Base-by-base conservation (phyloP, 2,113 vertebrate genomes). In the Irena cyanogastra region DNA sequence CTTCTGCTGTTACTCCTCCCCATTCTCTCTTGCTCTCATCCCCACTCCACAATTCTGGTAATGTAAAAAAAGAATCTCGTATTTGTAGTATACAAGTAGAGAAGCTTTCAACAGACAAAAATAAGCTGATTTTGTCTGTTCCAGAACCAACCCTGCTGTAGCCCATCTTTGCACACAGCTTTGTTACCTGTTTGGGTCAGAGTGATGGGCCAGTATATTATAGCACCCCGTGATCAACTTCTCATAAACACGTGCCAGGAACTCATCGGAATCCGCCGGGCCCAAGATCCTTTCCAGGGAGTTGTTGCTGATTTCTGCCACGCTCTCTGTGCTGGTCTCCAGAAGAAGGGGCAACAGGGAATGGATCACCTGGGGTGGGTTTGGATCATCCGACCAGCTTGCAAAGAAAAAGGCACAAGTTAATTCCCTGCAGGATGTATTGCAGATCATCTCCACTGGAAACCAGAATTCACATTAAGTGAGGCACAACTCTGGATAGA, bases 251-350 rank as follows among this genome's bases (percentile, higher is more conserved):
- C 98, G 99, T 11, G 99, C 98, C 56, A 99, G 97, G 97, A 99
- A 99, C 84, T 99, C 98, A 23, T 99, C 99, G 0, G 99, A 99
- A 86, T 99, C 99, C 0, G 99, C 98, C 0, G 99, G 99, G 27
- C 99, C 99, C 90, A 99, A 97, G 94, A 99, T 98, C 54, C 99
- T 98, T 83, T 99, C 99, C 86, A 99, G 96, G 15, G 98, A 99
- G 54, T 98, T 99, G 94, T 98, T 99, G 97, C 99, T 98, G 91
- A 99, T 98, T 96, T 99, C 99, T 14, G 99, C 99, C 57, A 99
- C 99, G 1, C 99, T 99, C 97, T 99, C 99, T 2, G 99, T 99
- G 97, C 99, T 99, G 60, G 97, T 98, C 96, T 99, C 99, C 98
- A 99, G 86, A 39, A 99, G 98, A 50, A 99, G 98, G 5, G 99